Evolutionary conservation across 2,797 vertebrate species (phyloP).

Genomic region (Geotrypetes seraphini): DNA sequence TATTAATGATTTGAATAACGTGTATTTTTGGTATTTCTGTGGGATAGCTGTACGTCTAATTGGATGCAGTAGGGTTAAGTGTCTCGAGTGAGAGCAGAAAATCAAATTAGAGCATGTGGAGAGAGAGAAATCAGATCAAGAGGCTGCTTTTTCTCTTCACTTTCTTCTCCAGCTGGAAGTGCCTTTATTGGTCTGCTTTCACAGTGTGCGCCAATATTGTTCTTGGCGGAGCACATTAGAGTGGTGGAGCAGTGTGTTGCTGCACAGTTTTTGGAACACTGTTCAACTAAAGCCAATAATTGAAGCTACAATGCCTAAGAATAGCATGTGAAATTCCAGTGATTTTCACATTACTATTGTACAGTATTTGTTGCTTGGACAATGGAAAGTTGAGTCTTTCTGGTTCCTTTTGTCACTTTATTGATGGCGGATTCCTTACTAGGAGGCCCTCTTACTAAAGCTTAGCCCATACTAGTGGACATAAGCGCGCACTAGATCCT

Average conservation of each 20-base stretch:
- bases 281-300: constrained; percentile 14
- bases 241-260: constrained; percentile 12
- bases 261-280: constrained; percentile 7
- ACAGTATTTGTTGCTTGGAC: too few species aligned
- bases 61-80: background rate
- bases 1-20: too few species aligned
- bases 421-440: too few species aligned
- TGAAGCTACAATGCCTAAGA: constrained; percentile 18
- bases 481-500: too few species aligned
- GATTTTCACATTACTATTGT: too few species aligned
- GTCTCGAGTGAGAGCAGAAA: background rate
- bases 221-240: background rate
- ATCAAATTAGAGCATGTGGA: background rate
- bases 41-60: background rate
- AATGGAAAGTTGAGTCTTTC: too few species aligned
- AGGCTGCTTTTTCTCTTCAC: background rate
- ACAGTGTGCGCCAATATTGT: background rate
- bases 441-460: too few species aligned
- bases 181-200: background rate
- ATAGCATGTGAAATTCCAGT: background rate
- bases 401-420: too few species aligned
- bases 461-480: too few species aligned
- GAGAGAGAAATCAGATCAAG: background rate
- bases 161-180: background rate
- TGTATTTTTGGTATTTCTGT: background rate